phyloP scores from a whole-genome alignment of 2,113 vertebrate genomes.

The Lepidiolamprologus cunningtoni region DNA sequence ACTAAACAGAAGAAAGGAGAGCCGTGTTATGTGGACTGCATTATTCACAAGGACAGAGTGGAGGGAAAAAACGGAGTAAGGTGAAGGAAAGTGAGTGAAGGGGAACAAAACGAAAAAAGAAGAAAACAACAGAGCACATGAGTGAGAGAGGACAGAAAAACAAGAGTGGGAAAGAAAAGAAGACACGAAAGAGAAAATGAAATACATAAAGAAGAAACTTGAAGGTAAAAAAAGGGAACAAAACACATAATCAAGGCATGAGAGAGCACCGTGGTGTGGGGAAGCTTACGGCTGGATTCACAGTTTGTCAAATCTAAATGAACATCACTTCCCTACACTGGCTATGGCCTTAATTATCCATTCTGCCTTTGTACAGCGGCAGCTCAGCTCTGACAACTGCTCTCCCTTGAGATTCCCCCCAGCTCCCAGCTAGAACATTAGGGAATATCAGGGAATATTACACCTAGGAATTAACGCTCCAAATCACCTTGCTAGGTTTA shows the following conservation, averaged over 20 bases:
- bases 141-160: not conserved
- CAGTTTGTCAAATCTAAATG: constrained; percentile 61
- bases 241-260: constrained; percentile 54
- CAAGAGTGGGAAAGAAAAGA: not conserved
- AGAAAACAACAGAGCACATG: not conserved
- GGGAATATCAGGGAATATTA: constrained; percentile 76
- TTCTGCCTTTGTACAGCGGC: constrained; percentile 63
- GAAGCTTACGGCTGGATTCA: constrained; percentile 35
- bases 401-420: constrained; percentile 60
- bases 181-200: not conserved
- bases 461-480: constrained; percentile 72
- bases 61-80: not conserved
- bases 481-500: constrained; percentile 71
- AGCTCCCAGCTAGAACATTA: constrained; percentile 59
- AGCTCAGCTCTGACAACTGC: constrained; percentile 66
- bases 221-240: constrained; percentile 12
- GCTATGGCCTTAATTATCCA: constrained; percentile 67
- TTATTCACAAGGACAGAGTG: constrained; percentile 39
- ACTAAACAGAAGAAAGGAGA: constrained; percentile 19
- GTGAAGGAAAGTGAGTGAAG: not conserved
- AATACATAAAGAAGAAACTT: not conserved
- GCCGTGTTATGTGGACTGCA: constrained; percentile 5
- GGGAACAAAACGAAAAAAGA: not conserved
- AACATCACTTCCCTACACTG: constrained; percentile 47
- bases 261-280: constrained; percentile 1